Evolutionary conservation across 2,888 invertebrate genomes (phyloP).

Genomic region (Pyrocoelia pectoralis): DNA sequence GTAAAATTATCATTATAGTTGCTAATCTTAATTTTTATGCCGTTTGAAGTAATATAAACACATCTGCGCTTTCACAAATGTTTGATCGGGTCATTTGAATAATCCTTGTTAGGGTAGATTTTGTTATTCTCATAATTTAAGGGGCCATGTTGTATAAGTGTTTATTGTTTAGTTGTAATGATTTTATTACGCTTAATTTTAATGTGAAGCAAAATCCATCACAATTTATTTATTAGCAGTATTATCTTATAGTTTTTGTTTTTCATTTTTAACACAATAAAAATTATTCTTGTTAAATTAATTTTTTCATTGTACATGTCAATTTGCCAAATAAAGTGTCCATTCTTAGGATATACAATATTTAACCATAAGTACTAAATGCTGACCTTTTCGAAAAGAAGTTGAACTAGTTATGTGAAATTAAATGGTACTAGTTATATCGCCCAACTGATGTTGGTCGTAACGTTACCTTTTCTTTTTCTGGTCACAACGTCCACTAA

Average conservation of each 20-base stretch:
- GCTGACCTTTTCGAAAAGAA: too few species aligned
- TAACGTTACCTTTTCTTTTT: too few species aligned
- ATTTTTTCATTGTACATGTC: conserved; percentile 57
- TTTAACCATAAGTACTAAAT: too few species aligned
- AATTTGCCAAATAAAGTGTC: conserved; percentile 50
- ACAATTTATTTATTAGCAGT: neutral
- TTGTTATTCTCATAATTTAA: conserved; percentile 18
- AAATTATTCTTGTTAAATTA: conserved; percentile 51
- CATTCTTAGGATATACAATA: conserved; percentile 1
- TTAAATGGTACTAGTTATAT: too few species aligned
- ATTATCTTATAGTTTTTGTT: neutral
- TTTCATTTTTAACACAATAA: conserved; percentile 4
- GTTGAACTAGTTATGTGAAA: too few species aligned
- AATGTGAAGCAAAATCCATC: conserved; percentile 18
- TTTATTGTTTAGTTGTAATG: neutral
- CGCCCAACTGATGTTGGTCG: too few species aligned
- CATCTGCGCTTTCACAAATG: neutral
- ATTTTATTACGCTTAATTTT: conserved; percentile 5
- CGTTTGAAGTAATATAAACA: too few species aligned
- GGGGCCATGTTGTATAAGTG: conserved; percentile 22
- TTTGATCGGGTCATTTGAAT: neutral
- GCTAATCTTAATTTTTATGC: too few species aligned
- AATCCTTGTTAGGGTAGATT: conserved; percentile 13
- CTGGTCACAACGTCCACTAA: too few species aligned
- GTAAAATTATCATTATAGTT: too few species aligned